Evolutionary conservation across 2,797 vertebrate species (phyloP), one percentile per base, ranked within the genome.

Genomic region (Staurois parvus): DNA sequence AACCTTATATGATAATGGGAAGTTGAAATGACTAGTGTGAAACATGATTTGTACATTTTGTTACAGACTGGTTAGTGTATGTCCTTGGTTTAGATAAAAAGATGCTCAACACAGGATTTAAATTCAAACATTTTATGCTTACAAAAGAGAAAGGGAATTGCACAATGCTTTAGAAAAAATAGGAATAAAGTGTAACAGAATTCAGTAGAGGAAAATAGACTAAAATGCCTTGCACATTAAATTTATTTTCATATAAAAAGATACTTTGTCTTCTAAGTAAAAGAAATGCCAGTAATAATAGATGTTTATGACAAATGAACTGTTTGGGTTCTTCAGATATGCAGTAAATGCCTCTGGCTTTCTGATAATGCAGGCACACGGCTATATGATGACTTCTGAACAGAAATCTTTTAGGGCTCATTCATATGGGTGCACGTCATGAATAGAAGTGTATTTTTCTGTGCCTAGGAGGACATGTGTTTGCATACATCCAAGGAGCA

Each of bases 11-110:
- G 72, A 85, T 76, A 85, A 85, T 76, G 64, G 76, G 64, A 85
- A 81, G 84, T 81, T 81, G 32, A 85, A 85, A 76, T 76, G 72
- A 68, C 84, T 81, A 40, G 62, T 76, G 78, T 69, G 84, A 85
- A 85, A 74, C 42, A 80, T 75, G 67, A 85, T 85, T 80, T 85
- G 64, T 81, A 81, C 79, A 85, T 85, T 85, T 75, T 85, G 78
- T 81, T 81, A 64, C 70, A 85, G 72, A 76, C 84, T 81, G 75
- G 70, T 45, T 74, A 78, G 45, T 84, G 83, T 79, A 81, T n/a
- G 28, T 76, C 59, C 42, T 81, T 69, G 32, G 30, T 76, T 73
- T 76, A 81, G 84, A 85, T 76, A 72, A 85, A 74, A 85, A 59
- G 72, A 68, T 75, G 45, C 59, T 56, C 42, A 81, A 85, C 78